These are phyloP conservation scores for Salminus brasiliensis DNA, from an alignment of 2,113 vertebrate species.

Conservation along the genomic window DNA sequence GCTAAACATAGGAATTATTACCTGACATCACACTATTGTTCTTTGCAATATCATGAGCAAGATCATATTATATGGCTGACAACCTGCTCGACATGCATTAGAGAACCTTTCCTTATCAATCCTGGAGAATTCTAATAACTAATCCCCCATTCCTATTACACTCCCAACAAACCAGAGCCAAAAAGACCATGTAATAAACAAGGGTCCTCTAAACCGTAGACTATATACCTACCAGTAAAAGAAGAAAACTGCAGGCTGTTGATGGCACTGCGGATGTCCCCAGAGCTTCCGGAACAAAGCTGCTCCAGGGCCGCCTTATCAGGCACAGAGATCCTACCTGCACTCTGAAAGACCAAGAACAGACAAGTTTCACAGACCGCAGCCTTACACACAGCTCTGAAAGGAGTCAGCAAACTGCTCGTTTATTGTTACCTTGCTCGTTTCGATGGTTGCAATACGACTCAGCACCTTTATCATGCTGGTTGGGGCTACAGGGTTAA, in stretches of 20 bases:
- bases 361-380: background rate
- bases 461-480: constrained; percentile 90
- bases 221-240: constrained; percentile 75
- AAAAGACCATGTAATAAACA: too few relatives aligned
- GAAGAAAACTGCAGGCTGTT: constrained; percentile 94
- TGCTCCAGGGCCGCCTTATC: constrained; percentile 80
- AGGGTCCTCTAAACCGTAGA: too few relatives aligned
- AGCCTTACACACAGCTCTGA: background rate
- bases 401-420: constrained; percentile 27
- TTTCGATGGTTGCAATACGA: constrained; percentile 82
- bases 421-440: constrained; percentile 77
- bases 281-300: constrained; percentile 88
- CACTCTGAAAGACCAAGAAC: constrained; percentile 72
- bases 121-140: too few relatives aligned
- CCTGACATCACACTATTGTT: too few relatives aligned
- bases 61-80: too few relatives aligned
- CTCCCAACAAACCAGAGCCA: too few relatives aligned
- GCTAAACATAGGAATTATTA: background rate
- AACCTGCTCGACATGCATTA: too few relatives aligned
- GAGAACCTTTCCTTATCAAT: too few relatives aligned
- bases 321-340: constrained; percentile 71
- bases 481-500: constrained; percentile 94
- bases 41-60: too few relatives aligned
- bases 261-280: constrained; percentile 94
- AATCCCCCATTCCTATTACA: too few relatives aligned